These are phyloP conservation scores for Sander lucioperca DNA, from an alignment of 2,113 vertebrate species.

Conservation along the genomic window DNA sequence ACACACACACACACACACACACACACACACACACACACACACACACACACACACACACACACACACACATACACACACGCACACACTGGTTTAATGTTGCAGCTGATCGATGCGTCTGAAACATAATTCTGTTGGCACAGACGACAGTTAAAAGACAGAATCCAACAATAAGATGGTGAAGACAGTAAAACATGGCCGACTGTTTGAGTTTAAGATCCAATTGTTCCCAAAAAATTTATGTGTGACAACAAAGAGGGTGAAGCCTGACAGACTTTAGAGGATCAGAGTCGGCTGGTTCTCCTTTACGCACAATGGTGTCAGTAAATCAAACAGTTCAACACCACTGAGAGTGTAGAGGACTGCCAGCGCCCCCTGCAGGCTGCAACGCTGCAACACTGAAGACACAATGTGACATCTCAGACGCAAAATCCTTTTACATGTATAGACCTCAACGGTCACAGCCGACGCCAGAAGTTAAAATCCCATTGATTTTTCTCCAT, in stretches of 20 bases:
- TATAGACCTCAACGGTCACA: too few relatives aligned
- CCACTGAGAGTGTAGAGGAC: not conserved
- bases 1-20: slow-evolving; percentile 27
- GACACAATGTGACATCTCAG: not conserved
- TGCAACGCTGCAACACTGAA: not conserved
- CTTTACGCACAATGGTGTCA: slow-evolving; percentile 17
- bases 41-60: slow-evolving; percentile 20
- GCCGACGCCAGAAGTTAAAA: too few relatives aligned
- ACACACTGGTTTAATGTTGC: slow-evolving; percentile 49
- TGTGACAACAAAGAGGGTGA: not conserved
- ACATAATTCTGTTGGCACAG: slow-evolving; percentile 43
- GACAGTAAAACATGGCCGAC: slow-evolving; percentile 4
- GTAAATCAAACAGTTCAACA: slow-evolving; percentile 5
- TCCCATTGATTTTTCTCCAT: too few relatives aligned
- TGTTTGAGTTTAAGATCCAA: not conserved
- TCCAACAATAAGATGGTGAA: not conserved
- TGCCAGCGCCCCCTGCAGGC: slow-evolving; percentile 19
- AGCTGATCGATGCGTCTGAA: slow-evolving; percentile 59
- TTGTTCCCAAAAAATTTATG: not conserved
- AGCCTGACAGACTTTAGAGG: slow-evolving; percentile 1
- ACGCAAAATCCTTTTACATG: too few relatives aligned
- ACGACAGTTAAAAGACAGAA: slow-evolving; percentile 6
- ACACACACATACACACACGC: slow-evolving; percentile 20
- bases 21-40: slow-evolving; percentile 13
- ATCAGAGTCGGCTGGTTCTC: not conserved